Evolutionary conservation across 2,888 invertebrate genomes (phyloP), one percentile per base, ranked within the genome.

Genomic region (Julus scandinavius): DNA sequence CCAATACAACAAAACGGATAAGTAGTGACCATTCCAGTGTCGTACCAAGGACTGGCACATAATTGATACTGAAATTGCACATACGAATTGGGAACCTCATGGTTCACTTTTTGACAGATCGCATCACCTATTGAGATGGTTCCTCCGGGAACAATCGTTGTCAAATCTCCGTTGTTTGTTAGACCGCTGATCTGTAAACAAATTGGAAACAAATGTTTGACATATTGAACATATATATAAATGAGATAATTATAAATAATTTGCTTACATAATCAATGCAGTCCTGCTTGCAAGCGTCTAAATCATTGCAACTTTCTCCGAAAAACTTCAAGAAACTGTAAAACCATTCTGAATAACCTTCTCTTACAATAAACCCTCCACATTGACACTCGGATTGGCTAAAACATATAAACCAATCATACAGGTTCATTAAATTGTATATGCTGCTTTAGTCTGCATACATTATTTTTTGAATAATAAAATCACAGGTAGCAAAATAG

Each of bases 331-430:
- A 17, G 54, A 87, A 87, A n/a, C 54, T 54, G 38, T 87, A 87
- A 58, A 87, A 87, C 87, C 87, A 87, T 50, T 87, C 87, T 3
- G 87, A 87, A 40, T 87, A 87, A 17, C 50, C 87, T 20, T 50
- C 54, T 17, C 58, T 50, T 40, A 38, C 40, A 11, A 87, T 50
- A 54, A 87, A 87, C 15, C 87, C 87, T 29, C 87, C 87, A 58
- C 87, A 87, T 40, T 87, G 87, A 38, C 87, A 87, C 58, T 87
- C 54, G 2, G 87, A 87, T 58, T 87, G 87, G 17, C 87, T 87
- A 4, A 29, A 86, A 87, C 9, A 54, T 49, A n/a, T 5, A 45
- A 85, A 85, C n/a, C 13, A 3, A 17, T 40, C 9, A n/a, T 45
- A n/a, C 0, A 49, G n/a, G n/a, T n/a, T n/a, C n/a, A n/a, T n/a